Evolutionary conservation across 2,113 vertebrate genomes (phyloP).

Genomic region (Corvus hawaiiensis): DNA sequence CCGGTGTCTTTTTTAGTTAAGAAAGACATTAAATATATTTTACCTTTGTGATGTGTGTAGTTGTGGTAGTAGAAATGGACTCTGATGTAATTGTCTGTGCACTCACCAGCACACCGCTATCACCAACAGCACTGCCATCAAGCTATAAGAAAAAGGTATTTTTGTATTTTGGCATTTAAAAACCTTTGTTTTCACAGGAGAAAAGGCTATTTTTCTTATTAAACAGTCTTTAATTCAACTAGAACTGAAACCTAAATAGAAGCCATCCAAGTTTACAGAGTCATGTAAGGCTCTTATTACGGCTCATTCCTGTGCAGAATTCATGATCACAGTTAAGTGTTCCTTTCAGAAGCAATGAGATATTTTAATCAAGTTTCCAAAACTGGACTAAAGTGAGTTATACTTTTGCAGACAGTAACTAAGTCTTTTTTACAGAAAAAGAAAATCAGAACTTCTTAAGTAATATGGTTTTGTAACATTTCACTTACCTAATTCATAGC

Average conservation of each 20-base stretch:
- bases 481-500: neutral
- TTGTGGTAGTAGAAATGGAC: conserved; percentile 94
- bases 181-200: neutral
- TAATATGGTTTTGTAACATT: neutral
- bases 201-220: neutral
- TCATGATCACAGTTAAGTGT: neutral
- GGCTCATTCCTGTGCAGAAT: neutral
- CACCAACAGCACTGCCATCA: conserved; percentile 81
- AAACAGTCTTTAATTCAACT: neutral
- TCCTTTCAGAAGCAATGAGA: neutral
- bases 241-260: neutral
- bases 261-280: neutral
- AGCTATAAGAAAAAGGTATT: conserved; percentile 66
- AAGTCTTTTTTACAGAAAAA: neutral
- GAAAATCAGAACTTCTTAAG: neutral
- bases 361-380: neutral
- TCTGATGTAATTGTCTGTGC: conserved; percentile 98
- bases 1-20: neutral
- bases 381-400: neutral
- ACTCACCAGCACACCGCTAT: conserved; percentile 87
- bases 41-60: conserved; percentile 99
- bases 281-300: neutral
- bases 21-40: neutral
- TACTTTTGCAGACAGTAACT: neutral
- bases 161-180: neutral